phyloP scores from a whole-genome alignment of 2,888 invertebrate species.

The Apodemia zela region DNA sequence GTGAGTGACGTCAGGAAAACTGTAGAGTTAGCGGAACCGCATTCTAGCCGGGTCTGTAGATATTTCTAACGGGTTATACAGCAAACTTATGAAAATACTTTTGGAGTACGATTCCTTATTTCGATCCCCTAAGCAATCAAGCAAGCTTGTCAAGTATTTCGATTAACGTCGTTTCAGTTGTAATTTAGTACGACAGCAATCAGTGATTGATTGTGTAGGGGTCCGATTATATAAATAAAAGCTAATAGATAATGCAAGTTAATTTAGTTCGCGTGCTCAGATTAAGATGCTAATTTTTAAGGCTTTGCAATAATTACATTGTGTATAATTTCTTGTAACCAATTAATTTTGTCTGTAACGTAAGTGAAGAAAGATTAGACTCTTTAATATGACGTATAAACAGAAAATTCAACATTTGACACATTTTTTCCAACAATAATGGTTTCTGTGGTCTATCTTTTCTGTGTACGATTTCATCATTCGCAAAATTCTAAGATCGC shows the following conservation, averaged over 20 bases:
- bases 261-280: background rate
- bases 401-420: too few species aligned
- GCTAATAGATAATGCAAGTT: background rate
- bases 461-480: too few species aligned
- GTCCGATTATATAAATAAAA: background rate
- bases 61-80: background rate
- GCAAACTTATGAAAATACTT: background rate
- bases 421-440: too few species aligned
- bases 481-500: too few species aligned
- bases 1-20: too few species aligned
- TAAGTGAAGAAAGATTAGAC: background rate
- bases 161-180: background rate
- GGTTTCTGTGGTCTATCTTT: too few species aligned
- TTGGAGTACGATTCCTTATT: background rate
- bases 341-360: background rate
- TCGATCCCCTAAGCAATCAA: background rate
- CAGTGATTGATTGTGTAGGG: background rate
- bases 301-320: background rate
- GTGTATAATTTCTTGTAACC: background rate
- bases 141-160: background rate
- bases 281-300: background rate
- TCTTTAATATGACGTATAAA: background rate
- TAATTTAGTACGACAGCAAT: background rate
- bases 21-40: background rate
- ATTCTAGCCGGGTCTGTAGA: background rate